These are phyloP conservation scores for Hyperoodon ampullatus DNA, from an alignment of 2,113 vertebrate species.

Conservation along the genomic window DNA sequence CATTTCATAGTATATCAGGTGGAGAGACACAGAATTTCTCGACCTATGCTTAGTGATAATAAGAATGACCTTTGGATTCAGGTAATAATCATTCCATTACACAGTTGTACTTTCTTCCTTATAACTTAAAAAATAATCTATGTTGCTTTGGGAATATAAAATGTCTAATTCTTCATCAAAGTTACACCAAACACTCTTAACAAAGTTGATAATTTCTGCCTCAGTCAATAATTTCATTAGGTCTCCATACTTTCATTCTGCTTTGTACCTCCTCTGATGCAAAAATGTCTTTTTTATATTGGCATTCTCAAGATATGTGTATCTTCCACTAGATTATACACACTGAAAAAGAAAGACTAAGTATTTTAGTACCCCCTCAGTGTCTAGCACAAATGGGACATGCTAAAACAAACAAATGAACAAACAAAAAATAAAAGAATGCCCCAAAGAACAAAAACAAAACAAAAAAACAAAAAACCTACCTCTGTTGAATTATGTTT, in stretches of 20 bases:
- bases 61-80: background rate
- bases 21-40: background rate
- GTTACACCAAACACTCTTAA: background rate
- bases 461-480: background rate
- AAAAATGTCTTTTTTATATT: background rate
- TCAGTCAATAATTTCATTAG: background rate
- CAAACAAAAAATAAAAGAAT: background rate
- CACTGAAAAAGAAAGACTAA: background rate
- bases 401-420: background rate
- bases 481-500: background rate
- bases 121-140: background rate
- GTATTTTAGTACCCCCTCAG: background rate
- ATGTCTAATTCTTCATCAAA: background rate
- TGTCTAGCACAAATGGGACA: background rate
- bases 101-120: background rate
- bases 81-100: background rate
- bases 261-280: background rate
- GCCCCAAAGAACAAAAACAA: too few species aligned
- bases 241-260: background rate
- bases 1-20: background rate
- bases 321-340: background rate
- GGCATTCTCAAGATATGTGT: background rate
- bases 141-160: background rate
- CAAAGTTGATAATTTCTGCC: background rate
- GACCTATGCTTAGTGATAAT: background rate